Percentiles rank a stretch among this genome's conserved stretches.
Evolutionary conservation across 1,140 invertebrate genomes (phyloP).

Genomic region (Araneus ventricosus): DNA sequence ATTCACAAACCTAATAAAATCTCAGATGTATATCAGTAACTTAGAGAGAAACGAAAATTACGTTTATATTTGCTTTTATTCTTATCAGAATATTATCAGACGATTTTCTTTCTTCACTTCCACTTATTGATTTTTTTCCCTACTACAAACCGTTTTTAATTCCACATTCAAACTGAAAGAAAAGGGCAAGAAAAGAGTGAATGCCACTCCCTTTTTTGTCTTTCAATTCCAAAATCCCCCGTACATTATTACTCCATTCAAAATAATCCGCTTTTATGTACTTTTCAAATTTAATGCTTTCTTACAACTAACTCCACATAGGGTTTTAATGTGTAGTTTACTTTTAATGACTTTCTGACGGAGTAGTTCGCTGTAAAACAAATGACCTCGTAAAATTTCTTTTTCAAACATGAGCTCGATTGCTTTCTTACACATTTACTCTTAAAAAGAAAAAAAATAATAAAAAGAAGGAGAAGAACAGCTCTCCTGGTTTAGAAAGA

Average conservation of each 20-base stretch:
- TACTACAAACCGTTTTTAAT: background rate
- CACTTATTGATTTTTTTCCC: background rate
- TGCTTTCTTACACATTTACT: background rate
- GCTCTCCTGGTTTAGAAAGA: background rate
- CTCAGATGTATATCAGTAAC: too few relatives aligned
- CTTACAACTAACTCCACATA: background rate
- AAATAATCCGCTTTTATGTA: slow-evolving; percentile 22
- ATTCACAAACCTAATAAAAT: too few relatives aligned
- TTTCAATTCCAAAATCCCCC: background rate
- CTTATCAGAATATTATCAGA: background rate
- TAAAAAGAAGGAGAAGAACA: background rate
- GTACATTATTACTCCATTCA: background rate
- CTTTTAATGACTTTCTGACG: slow-evolving; percentile 25
- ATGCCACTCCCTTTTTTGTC: background rate
- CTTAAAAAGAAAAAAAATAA: background rate
- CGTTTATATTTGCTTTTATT: too few relatives aligned
- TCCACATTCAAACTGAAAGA: background rate
- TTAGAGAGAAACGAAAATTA: too few relatives aligned
- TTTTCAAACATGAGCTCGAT: background rate
- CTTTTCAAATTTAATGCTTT: background rate
- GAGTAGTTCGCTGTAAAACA: background rate
- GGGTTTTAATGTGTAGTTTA: background rate
- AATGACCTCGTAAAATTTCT: slow-evolving; percentile 21
- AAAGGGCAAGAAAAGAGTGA: background rate
- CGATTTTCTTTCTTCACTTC: background rate